These are phyloP conservation scores for Formicarius rufipectus DNA, from an alignment of 2,113 vertebrate species.

Conservation along the genomic window DNA sequence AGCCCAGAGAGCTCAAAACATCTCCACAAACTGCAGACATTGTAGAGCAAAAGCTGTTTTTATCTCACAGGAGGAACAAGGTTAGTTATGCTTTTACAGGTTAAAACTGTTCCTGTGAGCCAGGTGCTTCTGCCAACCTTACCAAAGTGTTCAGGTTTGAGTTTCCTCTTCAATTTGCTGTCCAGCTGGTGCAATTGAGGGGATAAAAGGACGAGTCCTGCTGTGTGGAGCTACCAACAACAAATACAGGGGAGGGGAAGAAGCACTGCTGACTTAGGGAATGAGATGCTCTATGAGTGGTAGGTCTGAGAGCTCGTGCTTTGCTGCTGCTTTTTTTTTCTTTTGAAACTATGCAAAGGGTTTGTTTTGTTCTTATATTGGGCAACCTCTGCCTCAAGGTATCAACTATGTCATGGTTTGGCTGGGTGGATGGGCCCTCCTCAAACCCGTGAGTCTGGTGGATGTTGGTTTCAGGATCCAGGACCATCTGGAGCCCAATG, in stretches of 20 bases:
- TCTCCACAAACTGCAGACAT: neutral
- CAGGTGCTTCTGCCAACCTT: neutral
- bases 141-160: neutral
- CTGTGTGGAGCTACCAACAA: neutral
- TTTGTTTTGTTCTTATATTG: neutral
- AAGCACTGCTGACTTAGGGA: neutral
- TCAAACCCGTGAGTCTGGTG: neutral
- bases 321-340: neutral
- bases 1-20: neutral
- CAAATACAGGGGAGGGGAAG: neutral
- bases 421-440: neutral
- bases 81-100: neutral
- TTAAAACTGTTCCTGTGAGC: neutral
- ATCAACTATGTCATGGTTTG: neutral
- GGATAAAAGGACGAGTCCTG: neutral
- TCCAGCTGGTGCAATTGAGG: neutral
- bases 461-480: neutral
- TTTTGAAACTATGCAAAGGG: neutral
- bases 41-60: neutral
- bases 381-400: neutral
- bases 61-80: neutral
- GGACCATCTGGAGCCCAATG: neutral
- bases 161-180: neutral
- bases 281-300: neutral
- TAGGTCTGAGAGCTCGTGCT: neutral